Conservation (phyloP, 2,888 invertebrate species). For the Noctua janthe region DNA sequence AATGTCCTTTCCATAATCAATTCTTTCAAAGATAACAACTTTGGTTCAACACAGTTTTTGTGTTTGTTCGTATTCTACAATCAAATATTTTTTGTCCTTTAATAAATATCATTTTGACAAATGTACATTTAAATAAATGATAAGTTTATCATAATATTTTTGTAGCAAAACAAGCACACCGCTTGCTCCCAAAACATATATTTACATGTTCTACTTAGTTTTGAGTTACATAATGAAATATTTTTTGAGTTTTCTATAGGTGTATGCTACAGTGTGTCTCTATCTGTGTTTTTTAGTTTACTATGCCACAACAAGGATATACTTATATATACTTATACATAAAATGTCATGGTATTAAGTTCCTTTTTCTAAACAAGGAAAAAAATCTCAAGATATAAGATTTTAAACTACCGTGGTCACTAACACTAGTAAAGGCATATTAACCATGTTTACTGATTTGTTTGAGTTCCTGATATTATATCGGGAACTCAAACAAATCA, state of each 20-base stretch:
- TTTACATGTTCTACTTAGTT: constrained; percentile 23
- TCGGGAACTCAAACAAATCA: no score
- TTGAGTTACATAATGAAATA: not conserved
- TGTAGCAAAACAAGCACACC: not conserved
- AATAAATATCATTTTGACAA: constrained; percentile 23
- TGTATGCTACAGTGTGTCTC: no score
- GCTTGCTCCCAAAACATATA: constrained; percentile 13
- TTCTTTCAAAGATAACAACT: not conserved
- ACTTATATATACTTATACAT: not conserved
- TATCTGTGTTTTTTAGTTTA: not conserved
- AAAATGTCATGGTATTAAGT: not conserved
- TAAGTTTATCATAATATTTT: not conserved
- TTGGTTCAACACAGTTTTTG: not conserved
- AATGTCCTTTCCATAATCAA: not conserved
- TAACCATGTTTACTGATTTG: no score
- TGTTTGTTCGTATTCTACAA: not conserved
- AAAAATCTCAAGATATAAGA: not conserved
- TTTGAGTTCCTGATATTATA: no score
- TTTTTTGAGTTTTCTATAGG: not conserved
- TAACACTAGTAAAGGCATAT: no score
- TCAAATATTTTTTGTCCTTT: not conserved
- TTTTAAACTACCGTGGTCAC: no score
- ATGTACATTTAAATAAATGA: constrained; percentile 9
- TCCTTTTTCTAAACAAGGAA: not conserved
- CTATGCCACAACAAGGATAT: not conserved